Evolutionary conservation across 2,888 invertebrate genomes (phyloP), one percentile per base, ranked within the genome.

Genomic region (Lordiphosa andalusiaca): DNA sequence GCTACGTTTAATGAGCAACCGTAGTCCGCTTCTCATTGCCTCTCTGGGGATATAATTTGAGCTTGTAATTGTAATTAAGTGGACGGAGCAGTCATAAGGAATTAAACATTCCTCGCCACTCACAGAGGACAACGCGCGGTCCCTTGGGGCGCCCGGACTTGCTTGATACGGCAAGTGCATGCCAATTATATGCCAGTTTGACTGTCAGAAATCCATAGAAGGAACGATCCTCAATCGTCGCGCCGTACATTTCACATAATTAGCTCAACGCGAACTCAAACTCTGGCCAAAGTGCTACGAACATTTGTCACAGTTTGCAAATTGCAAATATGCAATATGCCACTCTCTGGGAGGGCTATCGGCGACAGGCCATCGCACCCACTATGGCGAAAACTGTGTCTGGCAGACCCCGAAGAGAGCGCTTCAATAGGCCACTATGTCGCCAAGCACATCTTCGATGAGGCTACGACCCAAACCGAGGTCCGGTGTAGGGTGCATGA

Each of bases 101-200:
- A 58, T 73, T 55, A 69, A 49, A 41, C 50, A 69, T 73, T 69
- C 57, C 48, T 54, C 40, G 50, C 53, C 38, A 48, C 16, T 21
- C 54, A 30, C 47, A 39, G 55, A 44, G 46, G 41, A 46, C 47
- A 47, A 61, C 49, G 65, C 23, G 33, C 38, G 30, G 46, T 63
- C 63, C 60, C 63, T 47, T 40, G 62, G 67, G 62, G 67, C 59
- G 67, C 67, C 10, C 50, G 19, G 46, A 50, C 49, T 30, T 16
- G 44, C 47, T 47, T n/a, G 47, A 33, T 36, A 59, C 60, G 67
- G 67, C 63, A 67, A 67, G 60, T 67, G 63, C 67, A 58, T 67
- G 57, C 63, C 63, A 63, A 63, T 66, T 63, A 57, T 63, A 67
- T 67, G 67, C 67, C 63, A 38, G 67, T 51, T 47, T 67, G 67